Evolutionary conservation across 2,113 vertebrate species (phyloP), one percentile per base, ranked within the genome.

Genomic region (Eublepharis macularius): DNA sequence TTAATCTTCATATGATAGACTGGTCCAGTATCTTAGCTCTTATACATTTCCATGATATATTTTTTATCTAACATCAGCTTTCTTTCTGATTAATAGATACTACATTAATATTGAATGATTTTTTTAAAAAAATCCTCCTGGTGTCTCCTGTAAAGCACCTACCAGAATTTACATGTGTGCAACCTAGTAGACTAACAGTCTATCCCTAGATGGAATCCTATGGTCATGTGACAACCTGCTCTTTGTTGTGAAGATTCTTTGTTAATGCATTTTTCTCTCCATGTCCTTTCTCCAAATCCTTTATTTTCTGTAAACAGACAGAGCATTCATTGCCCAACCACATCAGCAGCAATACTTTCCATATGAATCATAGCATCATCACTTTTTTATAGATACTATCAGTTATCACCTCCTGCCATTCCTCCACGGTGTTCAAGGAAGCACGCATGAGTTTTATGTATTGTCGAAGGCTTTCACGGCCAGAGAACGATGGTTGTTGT

Each of bases 1-100:
- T 92, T 93, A 94, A 95, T 94, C 90, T 93, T 91, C 68, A 80
- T 0, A 0, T 91, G 87, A 89, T 81, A 88, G 90, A 93, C 85
- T 90, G 88, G 88, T 92, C 88, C 81, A 85, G 65, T 76, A 21
- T 86, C 83, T 87, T 87, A 86, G 80, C 87, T 91, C 90, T 91
- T 85, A 83, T 21, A 86, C 84, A 45, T 39, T 83, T 87, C 70
- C 41, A 69, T 81, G 84, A 90, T 92, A 92, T 85, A 86, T 91
- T 93, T 87, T 92, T 87, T 80, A 86, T 88, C 81, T 88, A 82
- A 91, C 81, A 91, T 81, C 81, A 80, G 47, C 83, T 92, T 60
- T 47, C 32, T 87, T 63, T 89, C 82, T 91, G 88, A 93, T 91
- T 91, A 91, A 92, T 88, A 81, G 78, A 87, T 49, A 36, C n/a